Percentiles rank a stretch among this genome's conserved stretches.
Evolutionary conservation across 2,113 vertebrate genomes (phyloP).

Genomic region (Argyrosomus japonicus): DNA sequence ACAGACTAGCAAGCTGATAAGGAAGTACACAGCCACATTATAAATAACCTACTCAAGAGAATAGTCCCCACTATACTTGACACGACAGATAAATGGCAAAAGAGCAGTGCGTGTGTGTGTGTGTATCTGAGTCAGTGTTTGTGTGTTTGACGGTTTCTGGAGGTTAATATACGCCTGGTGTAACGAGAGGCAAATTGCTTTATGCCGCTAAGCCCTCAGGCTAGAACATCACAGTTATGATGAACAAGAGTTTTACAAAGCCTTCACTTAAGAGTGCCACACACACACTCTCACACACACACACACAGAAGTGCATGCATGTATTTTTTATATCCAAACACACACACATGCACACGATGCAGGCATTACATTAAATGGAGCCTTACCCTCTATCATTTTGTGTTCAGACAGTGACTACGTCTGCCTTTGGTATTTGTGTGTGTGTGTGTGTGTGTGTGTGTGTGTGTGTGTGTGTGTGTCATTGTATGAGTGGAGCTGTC

Average conservation of each 20-base stretch:
- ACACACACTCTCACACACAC: conserved; percentile 28
- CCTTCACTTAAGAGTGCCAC: conserved; percentile 69
- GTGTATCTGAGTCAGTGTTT: conserved; percentile 35
- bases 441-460: conserved; percentile 13
- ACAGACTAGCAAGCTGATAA: conserved; percentile 59
- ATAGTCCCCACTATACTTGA: conserved; percentile 63
- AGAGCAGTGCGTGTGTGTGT: conserved; percentile 37
- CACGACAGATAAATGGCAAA: conserved; percentile 71
- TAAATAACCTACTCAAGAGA: conserved; percentile 73
- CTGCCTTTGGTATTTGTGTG: conserved; percentile 2
- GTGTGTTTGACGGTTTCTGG: conserved; percentile 70
- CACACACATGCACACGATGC: conserved; percentile 1
- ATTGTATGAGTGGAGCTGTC: conserved; percentile 64
- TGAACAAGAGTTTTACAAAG: conserved; percentile 78
- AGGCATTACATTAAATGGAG: conserved; percentile 46
- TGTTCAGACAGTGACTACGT: conserved; percentile 22
- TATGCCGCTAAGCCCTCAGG: conserved; percentile 71
- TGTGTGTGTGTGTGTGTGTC: conserved; percentile 27
- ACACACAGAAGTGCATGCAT: conserved; percentile 12
- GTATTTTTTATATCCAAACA: conserved; percentile 31
- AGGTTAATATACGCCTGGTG: conserved; percentile 76
- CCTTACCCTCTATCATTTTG: conserved; percentile 47
- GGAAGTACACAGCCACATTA: conserved; percentile 63
- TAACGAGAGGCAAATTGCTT: conserved; percentile 81
- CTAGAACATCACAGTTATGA: conserved; percentile 78